phyloP scores from a whole-genome alignment of 2,113 vertebrate species.

The Bubo blakistoni region DNA sequence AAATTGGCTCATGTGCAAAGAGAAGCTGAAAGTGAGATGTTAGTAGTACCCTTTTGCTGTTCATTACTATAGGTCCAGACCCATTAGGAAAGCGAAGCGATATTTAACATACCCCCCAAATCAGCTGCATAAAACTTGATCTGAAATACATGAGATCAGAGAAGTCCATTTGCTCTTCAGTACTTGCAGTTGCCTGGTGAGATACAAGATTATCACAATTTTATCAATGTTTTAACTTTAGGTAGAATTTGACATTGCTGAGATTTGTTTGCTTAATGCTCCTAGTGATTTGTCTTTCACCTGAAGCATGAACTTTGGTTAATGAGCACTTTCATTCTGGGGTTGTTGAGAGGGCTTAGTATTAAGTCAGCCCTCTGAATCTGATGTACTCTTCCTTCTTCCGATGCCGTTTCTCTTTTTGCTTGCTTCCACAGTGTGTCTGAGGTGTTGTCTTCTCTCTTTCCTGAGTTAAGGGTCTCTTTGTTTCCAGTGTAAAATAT shows the following conservation, averaged over 20 bases:
- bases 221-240: not conserved
- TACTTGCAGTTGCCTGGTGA: not conserved
- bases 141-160: not conserved
- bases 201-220: not conserved
- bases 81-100: not conserved
- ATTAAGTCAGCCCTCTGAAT: not conserved
- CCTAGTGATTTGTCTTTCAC: not conserved
- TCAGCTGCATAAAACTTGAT: not conserved
- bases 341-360: not conserved
- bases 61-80: not conserved
- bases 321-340: not conserved
- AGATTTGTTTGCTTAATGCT: not conserved
- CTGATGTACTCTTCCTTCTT: not conserved
- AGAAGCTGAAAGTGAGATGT: not conserved
- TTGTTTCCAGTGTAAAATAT: not conserved
- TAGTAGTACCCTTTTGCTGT: not conserved
- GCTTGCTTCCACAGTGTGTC: not conserved
- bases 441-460: not conserved
- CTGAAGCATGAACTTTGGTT: not conserved
- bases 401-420: not conserved
- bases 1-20: not conserved
- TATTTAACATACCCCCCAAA: not conserved
- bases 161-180: not conserved
- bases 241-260: not conserved
- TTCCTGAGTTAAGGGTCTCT: not conserved